phyloP scores from a whole-genome alignment of 2,888 invertebrate genomes.

The Caenorhabditis macrosperma region DNA sequence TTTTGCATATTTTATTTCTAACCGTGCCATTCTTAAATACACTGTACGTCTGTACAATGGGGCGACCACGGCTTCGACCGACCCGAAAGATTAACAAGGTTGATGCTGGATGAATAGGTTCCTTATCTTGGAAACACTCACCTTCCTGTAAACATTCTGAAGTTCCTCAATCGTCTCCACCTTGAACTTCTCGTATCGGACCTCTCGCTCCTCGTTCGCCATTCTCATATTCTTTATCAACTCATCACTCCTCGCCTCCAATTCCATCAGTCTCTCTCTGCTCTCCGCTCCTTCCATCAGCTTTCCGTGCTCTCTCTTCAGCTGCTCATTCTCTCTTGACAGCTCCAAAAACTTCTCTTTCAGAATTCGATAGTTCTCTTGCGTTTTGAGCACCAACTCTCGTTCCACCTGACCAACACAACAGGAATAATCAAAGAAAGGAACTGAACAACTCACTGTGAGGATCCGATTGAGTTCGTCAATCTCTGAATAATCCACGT shows the following conservation, averaged over 20 bases:
- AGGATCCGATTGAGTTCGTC: constrained; percentile 54
- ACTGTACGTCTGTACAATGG: no score
- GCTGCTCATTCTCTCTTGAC: constrained; percentile 13
- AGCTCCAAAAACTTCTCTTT: constrained; percentile 46
- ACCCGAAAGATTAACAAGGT: no score
- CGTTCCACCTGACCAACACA: constrained; percentile 56
- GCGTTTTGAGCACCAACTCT: constrained; percentile 51
- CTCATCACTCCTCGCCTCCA: constrained; percentile 44
- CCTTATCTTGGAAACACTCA: background rate
- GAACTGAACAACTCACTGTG: constrained; percentile 43
- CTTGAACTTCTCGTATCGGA: constrained; percentile 48
- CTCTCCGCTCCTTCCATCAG: constrained; percentile 15
- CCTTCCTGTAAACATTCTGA: constrained; percentile 51
- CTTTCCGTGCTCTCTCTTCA: constrained; percentile 12
- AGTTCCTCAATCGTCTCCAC: constrained; percentile 50
- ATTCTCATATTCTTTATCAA: constrained; percentile 38
- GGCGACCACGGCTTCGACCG: no score
- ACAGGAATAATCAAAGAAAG: no score
- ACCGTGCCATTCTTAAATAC: no score
- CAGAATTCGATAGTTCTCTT: constrained; percentile 51
- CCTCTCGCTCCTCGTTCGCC: constrained; percentile 45
- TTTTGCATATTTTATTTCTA: no score
- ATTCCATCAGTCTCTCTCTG: constrained; percentile 21
- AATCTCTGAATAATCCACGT: constrained; percentile 29
- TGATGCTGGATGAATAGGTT: no score